Base-by-base conservation (phyloP, 92 coral and sea anemone species). In the Scolanthus callimorphus region DNA sequence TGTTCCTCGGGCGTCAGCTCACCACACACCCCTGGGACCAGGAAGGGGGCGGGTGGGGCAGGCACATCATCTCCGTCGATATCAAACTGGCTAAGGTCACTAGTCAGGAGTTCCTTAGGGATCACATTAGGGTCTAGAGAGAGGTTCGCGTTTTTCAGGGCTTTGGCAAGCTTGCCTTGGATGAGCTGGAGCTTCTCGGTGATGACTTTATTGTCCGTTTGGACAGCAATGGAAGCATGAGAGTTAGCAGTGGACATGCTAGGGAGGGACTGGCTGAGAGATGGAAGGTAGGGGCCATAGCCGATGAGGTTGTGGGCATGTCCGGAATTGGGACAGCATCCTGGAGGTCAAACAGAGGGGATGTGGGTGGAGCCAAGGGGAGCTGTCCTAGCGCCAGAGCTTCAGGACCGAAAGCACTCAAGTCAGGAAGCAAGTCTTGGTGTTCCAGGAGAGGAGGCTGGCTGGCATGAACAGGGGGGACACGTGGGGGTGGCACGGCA, bases 381-480 rank as follows among this genome's bases (percentile, higher is more conserved):
- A 87, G 63, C 49, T 83, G 90, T 55, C 88, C 65, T 47, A 82
- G 65, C 37, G 73, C 80, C 39, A 75, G 57, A 31, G 78, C 83
- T 51, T 87, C 91, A 51, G 67, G 69, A 27, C 88, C 75, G 60
- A 87, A 49, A 24, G 81, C 59, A 21, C 78, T 62, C 55, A 87
- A 55, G 62, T 87, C 90, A 6, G 80, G 50, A 6, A 34, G 15
- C 55, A 87, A 23, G 29, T 89, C 97, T 17, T 83, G 96, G 52
- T 84, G 90, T 51, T 94, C 99, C 24, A 89, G 77, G 13, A 83
- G 54, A 23, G 90, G 96, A 11, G 96, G 96, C 38, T 87, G 96
- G 39, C 83, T 87, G 3, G 97, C 88, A 62, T 84, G 99, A 15
- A 78, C 96, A 46, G 99, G 99, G 55, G 99, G 99, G 31, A 94